phyloP scores from a whole-genome alignment of 2,888 invertebrate genomes.

The Drosophila differens region DNA sequence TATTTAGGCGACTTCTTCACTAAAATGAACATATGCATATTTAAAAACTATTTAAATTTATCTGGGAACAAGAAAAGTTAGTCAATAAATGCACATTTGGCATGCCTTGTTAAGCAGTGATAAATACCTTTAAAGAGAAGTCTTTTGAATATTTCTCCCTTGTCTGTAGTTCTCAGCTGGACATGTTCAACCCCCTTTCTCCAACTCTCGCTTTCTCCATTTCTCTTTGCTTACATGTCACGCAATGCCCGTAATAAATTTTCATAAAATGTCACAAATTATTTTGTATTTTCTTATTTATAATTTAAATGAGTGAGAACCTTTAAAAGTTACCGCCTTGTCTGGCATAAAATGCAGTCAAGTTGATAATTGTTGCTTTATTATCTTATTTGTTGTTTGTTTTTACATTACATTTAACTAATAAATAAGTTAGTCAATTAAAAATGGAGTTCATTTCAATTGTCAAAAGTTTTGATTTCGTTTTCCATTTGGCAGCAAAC shows the following conservation, averaged over 20 bases:
- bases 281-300: conserved; percentile 29
- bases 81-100: conserved; percentile 7
- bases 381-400: neutral
- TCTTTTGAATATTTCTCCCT: conserved; percentile 16
- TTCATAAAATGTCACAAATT: conserved; percentile 32
- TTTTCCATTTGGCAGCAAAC: neutral
- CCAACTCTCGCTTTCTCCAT: neutral
- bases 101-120: neutral
- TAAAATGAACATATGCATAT: neutral
- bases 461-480: neutral
- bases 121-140: neutral
- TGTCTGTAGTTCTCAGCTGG: neutral
- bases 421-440: neutral
- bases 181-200: neutral
- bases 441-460: neutral
- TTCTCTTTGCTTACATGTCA: conserved; percentile 8
- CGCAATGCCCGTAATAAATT: conserved; percentile 20
- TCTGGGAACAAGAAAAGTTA: neutral
- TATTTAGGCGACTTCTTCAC: neutral
- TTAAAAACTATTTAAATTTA: neutral
- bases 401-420: neutral
- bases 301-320: conserved; percentile 44
- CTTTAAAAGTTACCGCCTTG: conserved; percentile 5
- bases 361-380: conserved; percentile 18
- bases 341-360: conserved; percentile 11